phyloP scores from a whole-genome alignment of 2,113 vertebrate species.

The Ahaetulla prasina region DNA sequence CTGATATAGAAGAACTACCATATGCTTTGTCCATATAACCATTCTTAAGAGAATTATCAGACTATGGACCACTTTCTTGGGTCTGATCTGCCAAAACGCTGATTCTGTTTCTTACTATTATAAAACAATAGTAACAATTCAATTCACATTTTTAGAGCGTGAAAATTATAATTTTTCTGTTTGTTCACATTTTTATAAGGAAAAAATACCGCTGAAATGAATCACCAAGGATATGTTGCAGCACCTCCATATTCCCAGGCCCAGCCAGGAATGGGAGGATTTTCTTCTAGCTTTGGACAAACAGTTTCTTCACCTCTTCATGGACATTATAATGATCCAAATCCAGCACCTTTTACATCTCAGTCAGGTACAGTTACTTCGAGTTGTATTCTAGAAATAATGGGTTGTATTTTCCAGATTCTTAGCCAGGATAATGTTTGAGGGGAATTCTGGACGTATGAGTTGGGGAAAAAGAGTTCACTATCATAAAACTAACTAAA shows the following conservation, averaged over 20 bases:
- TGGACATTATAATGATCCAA: slow-evolving; percentile 78
- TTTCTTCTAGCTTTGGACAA: slow-evolving; percentile 74
- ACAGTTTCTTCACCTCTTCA: slow-evolving; percentile 73
- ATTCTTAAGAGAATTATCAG: neutral
- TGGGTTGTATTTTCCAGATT: neutral
- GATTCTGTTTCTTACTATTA: neutral
- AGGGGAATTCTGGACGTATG: neutral
- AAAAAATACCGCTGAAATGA: slow-evolving; percentile 75
- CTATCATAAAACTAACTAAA: neutral
- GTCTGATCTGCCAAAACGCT: neutral
- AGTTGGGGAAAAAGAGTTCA: neutral
- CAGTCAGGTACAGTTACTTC: slow-evolving; percentile 73
- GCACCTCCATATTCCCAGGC: slow-evolving; percentile 88
- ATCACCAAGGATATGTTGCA: slow-evolving; percentile 92
- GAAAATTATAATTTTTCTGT: neutral
- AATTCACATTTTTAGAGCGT: slow-evolving; percentile 3
- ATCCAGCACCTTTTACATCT: slow-evolving; percentile 64
- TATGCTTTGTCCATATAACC: neutral
- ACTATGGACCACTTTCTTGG: neutral
- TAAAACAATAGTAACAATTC: neutral
- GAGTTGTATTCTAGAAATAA: neutral
- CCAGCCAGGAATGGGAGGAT: slow-evolving; percentile 85
- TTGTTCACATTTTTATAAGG: neutral
- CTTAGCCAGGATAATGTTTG: neutral
- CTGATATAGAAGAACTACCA: neutral